A percentile compares a stretch with the other conserved stretches of the same genome.
Conservation (phyloP, 2,797 vertebrate species). For the Danio aesculapii region DNA sequence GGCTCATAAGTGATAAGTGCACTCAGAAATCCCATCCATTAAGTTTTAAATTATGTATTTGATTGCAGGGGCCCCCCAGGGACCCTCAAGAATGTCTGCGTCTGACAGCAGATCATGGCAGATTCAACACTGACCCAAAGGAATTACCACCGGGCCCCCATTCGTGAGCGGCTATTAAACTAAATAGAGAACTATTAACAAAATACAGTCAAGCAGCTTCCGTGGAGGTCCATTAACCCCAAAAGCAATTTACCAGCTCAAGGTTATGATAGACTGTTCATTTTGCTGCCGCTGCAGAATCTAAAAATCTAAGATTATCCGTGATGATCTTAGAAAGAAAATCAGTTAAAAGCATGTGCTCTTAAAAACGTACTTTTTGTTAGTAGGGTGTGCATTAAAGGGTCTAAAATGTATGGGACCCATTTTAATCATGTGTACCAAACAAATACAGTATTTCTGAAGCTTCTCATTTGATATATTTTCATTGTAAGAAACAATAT, state of each 20-base stretch:
- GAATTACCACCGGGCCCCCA: slow-evolving; percentile 62
- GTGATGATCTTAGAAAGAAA: no score
- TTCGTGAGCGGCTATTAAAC: slow-evolving; percentile 76
- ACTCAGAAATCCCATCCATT: slow-evolving; percentile 81
- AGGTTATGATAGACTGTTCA: slow-evolving; percentile 66
- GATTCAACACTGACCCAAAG: slow-evolving; percentile 64
- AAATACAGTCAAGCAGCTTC: slow-evolving; percentile 65
- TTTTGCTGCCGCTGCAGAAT: slow-evolving; percentile 62
- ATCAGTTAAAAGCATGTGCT: neutral
- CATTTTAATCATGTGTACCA: no score
- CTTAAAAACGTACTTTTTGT: neutral
- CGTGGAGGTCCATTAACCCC: slow-evolving; percentile 72
- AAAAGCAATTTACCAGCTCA: slow-evolving; percentile 66
- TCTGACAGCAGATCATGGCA: slow-evolving; percentile 58
- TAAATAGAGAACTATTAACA: slow-evolving; percentile 77
- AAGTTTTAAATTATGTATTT: slow-evolving; percentile 84
- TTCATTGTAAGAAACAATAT: no score
- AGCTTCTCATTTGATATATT: no score
- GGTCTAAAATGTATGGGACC: no score
- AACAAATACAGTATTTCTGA: no score
- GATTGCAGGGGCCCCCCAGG: slow-evolving; percentile 61
- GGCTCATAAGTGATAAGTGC: slow-evolving; percentile 74
- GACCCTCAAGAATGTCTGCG: slow-evolving; percentile 62
- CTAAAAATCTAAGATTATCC: slow-evolving; percentile 52
- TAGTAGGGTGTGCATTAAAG: no score